phyloP scores from a whole-genome alignment of 2,113 vertebrate species.

The Rhinopomastus cyanomelas region DNA sequence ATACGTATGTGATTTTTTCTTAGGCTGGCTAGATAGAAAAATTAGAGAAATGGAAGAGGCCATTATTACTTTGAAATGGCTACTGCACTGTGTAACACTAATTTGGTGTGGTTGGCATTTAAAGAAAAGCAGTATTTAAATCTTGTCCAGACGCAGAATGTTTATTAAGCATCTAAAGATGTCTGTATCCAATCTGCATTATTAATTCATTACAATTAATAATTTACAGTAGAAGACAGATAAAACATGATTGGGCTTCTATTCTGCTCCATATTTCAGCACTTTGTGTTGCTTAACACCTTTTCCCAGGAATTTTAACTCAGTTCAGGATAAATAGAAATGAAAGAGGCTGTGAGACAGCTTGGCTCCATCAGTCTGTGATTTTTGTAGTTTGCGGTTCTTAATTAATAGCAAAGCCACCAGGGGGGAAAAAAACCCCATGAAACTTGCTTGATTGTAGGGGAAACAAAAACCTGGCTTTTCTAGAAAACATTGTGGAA shows the following conservation, averaged over 20 bases:
- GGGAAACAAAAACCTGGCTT: not conserved
- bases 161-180: not conserved
- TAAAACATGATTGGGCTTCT: not conserved
- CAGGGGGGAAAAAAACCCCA: not conserved
- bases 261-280: not conserved
- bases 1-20: not conserved
- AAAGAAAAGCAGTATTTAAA: not conserved
- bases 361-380: not conserved
- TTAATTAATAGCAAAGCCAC: not conserved
- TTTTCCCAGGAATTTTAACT: not conserved
- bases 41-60: not conserved
- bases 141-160: not conserved
- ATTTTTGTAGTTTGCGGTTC: not conserved
- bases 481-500: not conserved
- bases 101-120: not conserved
- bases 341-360: not conserved
- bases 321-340: not conserved
- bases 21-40: not conserved
- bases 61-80: not conserved
- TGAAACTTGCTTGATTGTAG: not conserved
- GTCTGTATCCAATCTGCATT: not conserved
- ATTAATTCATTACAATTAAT: slow-evolving; percentile 36
- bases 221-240: slow-evolving; percentile 21
- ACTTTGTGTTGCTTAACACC: not conserved
- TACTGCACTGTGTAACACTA: not conserved